phyloP scores from a whole-genome alignment of 30 jellyfish, hydroid and myxozoan species.

The Pelagia noctiluca region DNA sequence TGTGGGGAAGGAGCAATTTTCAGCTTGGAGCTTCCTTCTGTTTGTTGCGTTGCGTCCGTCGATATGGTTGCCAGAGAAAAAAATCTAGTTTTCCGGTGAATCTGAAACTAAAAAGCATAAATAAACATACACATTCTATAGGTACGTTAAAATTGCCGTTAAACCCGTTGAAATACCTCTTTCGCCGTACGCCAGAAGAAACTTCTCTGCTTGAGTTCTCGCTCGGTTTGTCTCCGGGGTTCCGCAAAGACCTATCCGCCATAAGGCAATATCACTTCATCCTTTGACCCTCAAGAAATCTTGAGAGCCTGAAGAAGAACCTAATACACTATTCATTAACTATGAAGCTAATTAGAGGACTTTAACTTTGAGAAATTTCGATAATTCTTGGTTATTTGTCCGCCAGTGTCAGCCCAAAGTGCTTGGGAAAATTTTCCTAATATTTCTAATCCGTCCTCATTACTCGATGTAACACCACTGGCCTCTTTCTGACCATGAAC shows the following conservation, averaged over 20 bases:
- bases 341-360: neutral
- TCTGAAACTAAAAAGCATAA: neutral
- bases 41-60: too few relatives aligned
- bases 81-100: too few relatives aligned
- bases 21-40: too few relatives aligned
- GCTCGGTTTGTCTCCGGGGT: constrained; percentile 67
- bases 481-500: neutral
- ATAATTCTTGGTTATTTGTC: neutral
- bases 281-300: constrained; percentile 82
- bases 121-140: constrained; percentile 1
- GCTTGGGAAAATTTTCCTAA: constrained; percentile 9
- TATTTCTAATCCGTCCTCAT: neutral
- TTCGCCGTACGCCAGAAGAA: constrained; percentile 20
- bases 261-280: constrained; percentile 72
- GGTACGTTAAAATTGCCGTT: neutral
- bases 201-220: constrained; percentile 58
- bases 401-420: neutral
- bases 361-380: neutral
- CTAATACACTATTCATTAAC: neutral
- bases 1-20: too few relatives aligned
- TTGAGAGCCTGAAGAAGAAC: constrained; percentile 69
- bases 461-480: neutral
- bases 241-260: constrained; percentile 81
- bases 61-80: too few relatives aligned
- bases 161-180: constrained; percentile 11